Conservation (phyloP, 2,113 vertebrate genomes). For the Amphiprion ocellaris region DNA sequence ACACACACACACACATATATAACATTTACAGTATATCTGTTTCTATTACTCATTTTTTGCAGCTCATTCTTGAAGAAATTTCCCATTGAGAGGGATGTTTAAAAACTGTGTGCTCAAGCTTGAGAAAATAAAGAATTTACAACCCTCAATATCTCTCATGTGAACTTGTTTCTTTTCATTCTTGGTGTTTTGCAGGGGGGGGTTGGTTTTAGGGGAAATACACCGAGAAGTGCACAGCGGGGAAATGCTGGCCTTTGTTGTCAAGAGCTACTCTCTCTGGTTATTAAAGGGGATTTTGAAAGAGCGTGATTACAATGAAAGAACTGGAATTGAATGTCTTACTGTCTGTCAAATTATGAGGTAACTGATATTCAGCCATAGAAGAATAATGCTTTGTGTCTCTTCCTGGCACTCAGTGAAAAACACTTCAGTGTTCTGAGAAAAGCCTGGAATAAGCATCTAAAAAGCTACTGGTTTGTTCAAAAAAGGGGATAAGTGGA, state of each 20-base stretch:
- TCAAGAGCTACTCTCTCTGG: not conserved
- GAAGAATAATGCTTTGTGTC: slow-evolving; percentile 15
- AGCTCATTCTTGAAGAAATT: too few species aligned
- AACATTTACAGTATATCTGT: too few species aligned
- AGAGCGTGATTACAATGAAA: slow-evolving; percentile 18
- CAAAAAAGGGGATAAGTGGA: not conserved
- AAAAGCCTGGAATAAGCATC: not conserved
- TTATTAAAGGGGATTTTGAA: slow-evolving; percentile 19
- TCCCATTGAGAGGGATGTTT: too few species aligned
- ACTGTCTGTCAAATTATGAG: slow-evolving; percentile 24
- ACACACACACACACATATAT: too few species aligned
- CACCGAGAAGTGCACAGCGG: slow-evolving; percentile 4
- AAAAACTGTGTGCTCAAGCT: too few species aligned
- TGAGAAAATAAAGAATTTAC: too few species aligned
- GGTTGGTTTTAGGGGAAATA: slow-evolving; percentile 10
- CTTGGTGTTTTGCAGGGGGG: not conserved
- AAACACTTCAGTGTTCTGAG: not conserved
- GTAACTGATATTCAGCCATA: slow-evolving; percentile 16
- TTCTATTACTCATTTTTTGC: too few species aligned
- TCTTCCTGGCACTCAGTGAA: not conserved
- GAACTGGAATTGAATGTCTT: not conserved
- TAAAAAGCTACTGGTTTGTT: not conserved
- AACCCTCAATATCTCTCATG: not conserved
- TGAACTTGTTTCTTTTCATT: slow-evolving; percentile 25
- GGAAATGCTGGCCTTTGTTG: slow-evolving; percentile 38